Percentiles rank a stretch among this genome's conserved stretches.
phyloP scores from a whole-genome alignment of 2,888 invertebrate genomes.

The Camponotus fellah region DNA sequence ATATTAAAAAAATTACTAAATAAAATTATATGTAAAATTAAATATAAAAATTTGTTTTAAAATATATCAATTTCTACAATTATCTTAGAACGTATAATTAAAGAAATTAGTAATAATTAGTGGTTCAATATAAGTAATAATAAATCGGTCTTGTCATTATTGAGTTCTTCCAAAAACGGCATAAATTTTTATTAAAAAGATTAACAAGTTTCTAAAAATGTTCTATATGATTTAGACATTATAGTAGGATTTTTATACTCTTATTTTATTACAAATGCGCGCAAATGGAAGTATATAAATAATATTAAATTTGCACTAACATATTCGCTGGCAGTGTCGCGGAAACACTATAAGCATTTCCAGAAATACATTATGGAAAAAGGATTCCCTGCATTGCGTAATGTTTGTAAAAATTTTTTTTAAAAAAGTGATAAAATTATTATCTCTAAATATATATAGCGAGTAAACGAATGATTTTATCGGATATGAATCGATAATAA shows the following conservation, averaged over 20 bases:
- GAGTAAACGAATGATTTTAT: slow-evolving; percentile 11
- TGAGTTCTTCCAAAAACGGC: slow-evolving; percentile 48
- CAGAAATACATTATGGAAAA: background rate
- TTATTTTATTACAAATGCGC: slow-evolving; percentile 48
- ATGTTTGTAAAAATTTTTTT: slow-evolving; percentile 11
- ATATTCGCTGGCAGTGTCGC: slow-evolving; percentile 81
- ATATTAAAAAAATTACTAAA: slow-evolving; percentile 1
- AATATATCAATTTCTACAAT: background rate
- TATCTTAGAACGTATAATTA: background rate
- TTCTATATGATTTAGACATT: slow-evolving; percentile 66
- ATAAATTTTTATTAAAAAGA: slow-evolving; percentile 76
- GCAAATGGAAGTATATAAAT: slow-evolving; percentile 73
- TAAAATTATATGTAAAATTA: background rate
- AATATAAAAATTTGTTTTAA: background rate
- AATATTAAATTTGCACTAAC: slow-evolving; percentile 76
- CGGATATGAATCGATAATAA: slow-evolving; percentile 46
- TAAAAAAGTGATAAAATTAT: slow-evolving; percentile 22
- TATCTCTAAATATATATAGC: slow-evolving; percentile 35
- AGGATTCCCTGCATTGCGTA: background rate
- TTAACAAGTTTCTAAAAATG: slow-evolving; percentile 71
- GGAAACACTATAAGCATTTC: slow-evolving; percentile 56
- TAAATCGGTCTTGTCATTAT: slow-evolving; percentile 3
- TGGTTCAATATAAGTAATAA: background rate
- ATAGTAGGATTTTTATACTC: slow-evolving; percentile 57
- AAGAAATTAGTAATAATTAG: background rate